These are phyloP conservation scores for Monochamus saltuarius DNA, from an alignment of 1,140 invertebrate species.

Conservation along the genomic window DNA sequence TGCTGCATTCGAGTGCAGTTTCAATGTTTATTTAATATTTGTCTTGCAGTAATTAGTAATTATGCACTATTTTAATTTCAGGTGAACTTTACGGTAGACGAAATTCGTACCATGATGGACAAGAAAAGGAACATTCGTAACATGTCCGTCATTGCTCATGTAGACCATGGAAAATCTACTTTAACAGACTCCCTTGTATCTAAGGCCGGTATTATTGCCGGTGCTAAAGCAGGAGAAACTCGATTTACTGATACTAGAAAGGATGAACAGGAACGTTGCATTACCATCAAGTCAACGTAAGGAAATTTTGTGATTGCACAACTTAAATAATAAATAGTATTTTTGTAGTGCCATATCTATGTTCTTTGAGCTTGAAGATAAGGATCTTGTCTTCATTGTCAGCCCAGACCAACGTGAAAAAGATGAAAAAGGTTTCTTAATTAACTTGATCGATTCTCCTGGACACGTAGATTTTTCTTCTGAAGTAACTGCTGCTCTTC, in stretches of 20 bases:
- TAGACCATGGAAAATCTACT: slow-evolving; percentile 99
- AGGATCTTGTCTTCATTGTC: slow-evolving; percentile 89
- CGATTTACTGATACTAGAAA: slow-evolving; percentile 99
- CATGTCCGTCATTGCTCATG: slow-evolving; percentile 99
- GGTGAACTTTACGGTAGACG: slow-evolving; percentile 99
- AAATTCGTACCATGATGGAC: slow-evolving; percentile 99
- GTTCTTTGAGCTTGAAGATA: slow-evolving; percentile 94
- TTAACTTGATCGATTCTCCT: slow-evolving; percentile 98
- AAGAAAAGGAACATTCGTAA: slow-evolving; percentile 99
- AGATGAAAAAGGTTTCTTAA: slow-evolving; percentile 92
- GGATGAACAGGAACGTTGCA: slow-evolving; percentile 99
- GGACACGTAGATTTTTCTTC: slow-evolving; percentile 99
- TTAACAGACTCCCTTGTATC: slow-evolving; percentile 98
- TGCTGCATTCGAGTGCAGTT: neutral
- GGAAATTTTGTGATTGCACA: slow-evolving; percentile 41
- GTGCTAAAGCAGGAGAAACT: slow-evolving; percentile 97
- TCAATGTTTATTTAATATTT: neutral
- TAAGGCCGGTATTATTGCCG: slow-evolving; percentile 99
- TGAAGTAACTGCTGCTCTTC: slow-evolving; percentile 97
- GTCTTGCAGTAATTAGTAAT: slow-evolving; percentile 1
- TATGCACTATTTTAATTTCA: slow-evolving; percentile 54
- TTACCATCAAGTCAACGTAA: slow-evolving; percentile 99
- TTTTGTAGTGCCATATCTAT: slow-evolving; percentile 90
- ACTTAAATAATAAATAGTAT: slow-evolving; percentile 11
- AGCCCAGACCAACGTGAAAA: slow-evolving; percentile 87